Percentiles rank a stretch among this genome's conserved stretches.
phyloP scores from a whole-genome alignment of 2,888 invertebrate genomes.

The Drosophila glabriapex region DNA sequence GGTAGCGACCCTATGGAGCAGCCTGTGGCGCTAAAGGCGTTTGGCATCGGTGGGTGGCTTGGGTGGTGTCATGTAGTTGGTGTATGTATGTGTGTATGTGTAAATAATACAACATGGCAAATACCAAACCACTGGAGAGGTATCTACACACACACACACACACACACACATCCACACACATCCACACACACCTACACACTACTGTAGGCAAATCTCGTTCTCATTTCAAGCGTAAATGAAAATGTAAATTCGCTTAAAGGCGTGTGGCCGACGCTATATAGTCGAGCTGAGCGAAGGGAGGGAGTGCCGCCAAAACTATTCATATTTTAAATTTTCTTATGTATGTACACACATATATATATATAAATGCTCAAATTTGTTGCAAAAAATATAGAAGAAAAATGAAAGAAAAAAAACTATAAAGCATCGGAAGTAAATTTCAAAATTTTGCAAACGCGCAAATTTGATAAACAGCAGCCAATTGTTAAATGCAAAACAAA shows the following conservation, averaged over 20 bases:
- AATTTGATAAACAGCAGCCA: conserved; percentile 39
- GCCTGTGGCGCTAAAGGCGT: conserved; percentile 57
- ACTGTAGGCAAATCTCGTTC: conserved; percentile 60
- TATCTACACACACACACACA: conserved; percentile 14
- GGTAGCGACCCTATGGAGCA: conserved; percentile 37
- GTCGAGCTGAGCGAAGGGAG: background rate
- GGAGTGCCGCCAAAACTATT: conserved; percentile 36
- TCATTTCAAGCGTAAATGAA: conserved; percentile 74
- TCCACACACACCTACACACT: conserved; percentile 17
- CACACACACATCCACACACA: conserved; percentile 13
- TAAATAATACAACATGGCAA: conserved; percentile 62
- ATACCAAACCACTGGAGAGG: conserved; percentile 45
- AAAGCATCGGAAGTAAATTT: background rate
- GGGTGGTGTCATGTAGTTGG: conserved; percentile 4
- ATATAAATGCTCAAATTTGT: background rate
- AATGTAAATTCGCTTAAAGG: conserved; percentile 72
- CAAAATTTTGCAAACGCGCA: conserved; percentile 5
- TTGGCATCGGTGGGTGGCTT: conserved; percentile 27
- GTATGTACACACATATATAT: conserved; percentile 16
- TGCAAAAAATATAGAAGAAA: background rate
- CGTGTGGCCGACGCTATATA: conserved; percentile 24
- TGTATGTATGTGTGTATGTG: conserved; percentile 15
- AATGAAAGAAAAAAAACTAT: background rate
- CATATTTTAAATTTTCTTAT: conserved; percentile 41
- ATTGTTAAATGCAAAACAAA: conserved; percentile 19